Base-by-base conservation (phyloP, 2,888 invertebrate genomes). In the Leucoptera coffeella region DNA sequence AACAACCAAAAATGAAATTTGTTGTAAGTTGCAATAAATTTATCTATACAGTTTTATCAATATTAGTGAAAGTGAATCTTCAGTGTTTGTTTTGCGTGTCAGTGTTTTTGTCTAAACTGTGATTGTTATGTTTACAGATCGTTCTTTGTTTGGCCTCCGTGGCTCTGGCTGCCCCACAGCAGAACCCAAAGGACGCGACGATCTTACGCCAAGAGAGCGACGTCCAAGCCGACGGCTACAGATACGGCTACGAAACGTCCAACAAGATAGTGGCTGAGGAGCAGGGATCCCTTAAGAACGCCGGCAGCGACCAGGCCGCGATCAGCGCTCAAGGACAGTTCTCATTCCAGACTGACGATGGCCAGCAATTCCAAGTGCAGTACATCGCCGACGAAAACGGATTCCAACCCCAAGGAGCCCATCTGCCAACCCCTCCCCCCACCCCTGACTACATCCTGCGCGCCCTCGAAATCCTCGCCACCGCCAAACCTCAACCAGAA, bases 321-420 rank as follows among this genome's bases (percentile, higher is more conserved):
- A 31, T 62, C 4, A 62, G 75, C 33, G 80, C 77, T 1, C 65
- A 78, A 40, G 82, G 82, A 12, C 74, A 74, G 43, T 79, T 58
- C 54, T 67, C 74, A 23, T 82, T 80, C 50, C 73, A 74, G 2
- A 71, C 75, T 23, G 79, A 81, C 0, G 80, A 82, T 10, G 80
- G 80, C 15, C 49, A 58, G 30, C 57, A 52, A 32, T 75, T 80
- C 38, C 69, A 75, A 37, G 42, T 82, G 30, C 57, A 65, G 2
- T 84, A 83, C 54, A 52, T 75, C 20, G 82, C 84, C 27, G 77
- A 83, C 41, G 82, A 83, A 46, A 81, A 82, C 36, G 82, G 82
- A 26, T 82, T 69, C 64, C 78, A 78, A 45, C 78, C 81, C 6
- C 69, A 61, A 38, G 76, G 77, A n/a, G 61, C 61, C 12, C 77